These are phyloP conservation scores for Lycophotia porphyrea DNA, from an alignment of 2,888 invertebrate species.

Conservation along the genomic window DNA sequence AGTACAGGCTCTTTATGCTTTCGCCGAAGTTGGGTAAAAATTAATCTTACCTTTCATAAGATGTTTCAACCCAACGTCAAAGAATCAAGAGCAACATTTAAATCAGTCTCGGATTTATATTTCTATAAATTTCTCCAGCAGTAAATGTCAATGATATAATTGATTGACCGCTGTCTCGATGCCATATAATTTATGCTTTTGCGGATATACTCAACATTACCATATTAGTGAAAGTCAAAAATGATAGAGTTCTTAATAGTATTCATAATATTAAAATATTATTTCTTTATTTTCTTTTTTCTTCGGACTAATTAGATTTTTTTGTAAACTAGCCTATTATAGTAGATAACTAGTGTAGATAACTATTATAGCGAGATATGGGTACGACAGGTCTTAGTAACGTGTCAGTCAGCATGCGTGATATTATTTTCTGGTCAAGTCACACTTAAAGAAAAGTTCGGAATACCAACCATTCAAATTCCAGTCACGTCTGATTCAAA, in stretches of 20 bases:
- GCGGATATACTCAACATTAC: constrained; percentile 33
- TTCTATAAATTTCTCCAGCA: constrained; percentile 59
- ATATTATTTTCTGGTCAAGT: not conserved
- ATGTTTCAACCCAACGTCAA: constrained; percentile 12
- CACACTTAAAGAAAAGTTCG: not conserved
- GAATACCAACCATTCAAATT: constrained; percentile 26
- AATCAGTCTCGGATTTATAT: constrained; percentile 53
- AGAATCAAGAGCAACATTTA: constrained; percentile 36
- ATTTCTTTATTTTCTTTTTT: constrained; percentile 20
- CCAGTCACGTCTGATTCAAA: constrained; percentile 38
- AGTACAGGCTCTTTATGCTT: no score
- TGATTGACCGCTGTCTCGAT: constrained; percentile 53
- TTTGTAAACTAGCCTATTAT: no score
- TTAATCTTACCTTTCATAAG: not conserved
- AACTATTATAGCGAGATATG: not conserved
- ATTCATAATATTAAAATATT: not conserved
- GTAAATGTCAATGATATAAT: constrained; percentile 56
- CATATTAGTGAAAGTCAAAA: constrained; percentile 65
- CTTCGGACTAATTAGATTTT: no score
- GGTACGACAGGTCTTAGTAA: no score
- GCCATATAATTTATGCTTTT: constrained; percentile 51
- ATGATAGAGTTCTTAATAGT: constrained; percentile 24
- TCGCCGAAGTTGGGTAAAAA: no score
- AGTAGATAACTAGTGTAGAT: no score
- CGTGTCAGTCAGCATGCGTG: not conserved